Evolutionary conservation across 2,888 invertebrate genomes (phyloP).

Genomic region (Ochropleura leucogaster): DNA sequence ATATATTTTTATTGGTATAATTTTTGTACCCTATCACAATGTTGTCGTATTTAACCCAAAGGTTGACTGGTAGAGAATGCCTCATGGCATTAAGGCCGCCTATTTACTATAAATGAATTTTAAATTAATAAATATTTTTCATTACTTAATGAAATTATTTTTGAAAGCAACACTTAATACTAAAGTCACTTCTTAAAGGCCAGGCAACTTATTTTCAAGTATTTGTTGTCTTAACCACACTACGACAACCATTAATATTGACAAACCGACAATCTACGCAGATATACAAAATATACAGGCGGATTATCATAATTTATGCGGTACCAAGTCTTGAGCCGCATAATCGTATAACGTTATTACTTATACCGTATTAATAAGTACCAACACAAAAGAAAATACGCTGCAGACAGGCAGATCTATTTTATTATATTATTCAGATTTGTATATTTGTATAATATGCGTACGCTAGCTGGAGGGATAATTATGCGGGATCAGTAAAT

Average conservation of each 20-base stretch:
- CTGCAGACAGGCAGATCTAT: slow-evolving; percentile 28
- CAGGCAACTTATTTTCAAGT: not conserved
- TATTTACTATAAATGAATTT: too few relatives aligned
- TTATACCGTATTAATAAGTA: slow-evolving; percentile 51
- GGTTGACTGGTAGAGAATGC: too few relatives aligned
- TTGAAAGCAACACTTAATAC: not conserved
- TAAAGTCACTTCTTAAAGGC: not conserved
- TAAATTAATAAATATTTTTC: not conserved
- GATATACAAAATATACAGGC: slow-evolving; percentile 26
- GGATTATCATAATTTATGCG: slow-evolving; percentile 52
- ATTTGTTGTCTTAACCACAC: not conserved
- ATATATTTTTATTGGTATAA: too few relatives aligned
- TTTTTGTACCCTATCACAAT: too few relatives aligned
- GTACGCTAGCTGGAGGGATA: not conserved
- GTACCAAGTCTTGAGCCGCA: slow-evolving; percentile 22
- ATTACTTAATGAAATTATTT: not conserved
- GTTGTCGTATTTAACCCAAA: too few relatives aligned
- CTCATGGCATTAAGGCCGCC: too few relatives aligned
- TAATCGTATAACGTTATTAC: slow-evolving; percentile 54
- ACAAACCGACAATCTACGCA: slow-evolving; percentile 23
- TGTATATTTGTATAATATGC: slow-evolving; percentile 26
- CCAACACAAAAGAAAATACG: slow-evolving; percentile 41
- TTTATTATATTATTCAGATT: slow-evolving; percentile 40
- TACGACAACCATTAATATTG: slow-evolving; percentile 11
- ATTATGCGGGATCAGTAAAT: slow-evolving; percentile 7